Evolutionary conservation across 2,113 vertebrate species (phyloP), one percentile per base, ranked within the genome.

Genomic region (Pseudorhombus dupliciocellatus): DNA sequence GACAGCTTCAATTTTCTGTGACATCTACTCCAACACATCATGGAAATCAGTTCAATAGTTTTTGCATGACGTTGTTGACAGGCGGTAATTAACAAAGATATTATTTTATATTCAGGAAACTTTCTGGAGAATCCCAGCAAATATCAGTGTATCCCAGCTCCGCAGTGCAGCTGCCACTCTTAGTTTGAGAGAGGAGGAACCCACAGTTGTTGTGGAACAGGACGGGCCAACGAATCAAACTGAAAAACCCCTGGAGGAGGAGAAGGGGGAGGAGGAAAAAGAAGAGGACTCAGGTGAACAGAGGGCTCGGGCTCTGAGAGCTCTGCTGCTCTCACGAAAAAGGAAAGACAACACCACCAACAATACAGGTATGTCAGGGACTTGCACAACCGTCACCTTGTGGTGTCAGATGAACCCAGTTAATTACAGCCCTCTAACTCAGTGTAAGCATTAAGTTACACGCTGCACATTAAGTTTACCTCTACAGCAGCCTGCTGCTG

Each of bases 51-150:
- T 31, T 31, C 30, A 31, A 8, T 31, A 7, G 30, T 31, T 31
- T 31, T 31, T 31, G 7, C 31, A 34, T 34, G 10, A 34, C 4
- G 1, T 12, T 37, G 34, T 37, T 37, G 34, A 37, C 34, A 11
- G 34, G 34, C 10, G 34, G 34, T 37, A 37, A 37, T 37, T 37
- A 37, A 37, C 34, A 0, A 11, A 37, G 34, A 25, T 53, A 28
- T 20, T 28, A 16, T 50, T 68, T 54, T 18, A 5, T 80, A 3
- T 61, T 28, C 58, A 99, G 97, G 97, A 99, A 87, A 91, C 90
- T 9, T 99, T 99, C 92, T 99, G 97, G 97, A 95, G 97, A 74
- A 96, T 99, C 78, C 94, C 96, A 2, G 93, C 90, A 11, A 91
- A 94, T 44, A 81, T 97, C 66, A 95, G 70, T 28, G 80, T 89